Conservation (phyloP, 2,113 vertebrate genomes). For the Oreamnos americanus region DNA sequence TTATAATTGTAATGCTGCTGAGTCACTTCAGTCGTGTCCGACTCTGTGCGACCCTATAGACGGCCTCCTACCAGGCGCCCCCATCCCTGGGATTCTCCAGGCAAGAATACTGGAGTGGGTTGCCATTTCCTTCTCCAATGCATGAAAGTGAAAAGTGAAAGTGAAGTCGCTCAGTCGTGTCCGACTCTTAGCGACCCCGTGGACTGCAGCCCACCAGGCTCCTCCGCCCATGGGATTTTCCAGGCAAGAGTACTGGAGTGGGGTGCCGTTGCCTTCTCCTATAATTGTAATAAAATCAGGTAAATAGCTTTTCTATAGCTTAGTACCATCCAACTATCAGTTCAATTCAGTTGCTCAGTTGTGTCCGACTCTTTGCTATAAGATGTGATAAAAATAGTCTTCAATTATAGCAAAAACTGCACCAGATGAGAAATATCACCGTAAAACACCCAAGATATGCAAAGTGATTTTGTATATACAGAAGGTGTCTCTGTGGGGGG, state of each 20-base stretch:
- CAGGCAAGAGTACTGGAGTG: too few relatives aligned
- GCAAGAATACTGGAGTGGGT: too few relatives aligned
- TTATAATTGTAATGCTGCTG: neutral
- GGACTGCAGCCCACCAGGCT: too few relatives aligned
- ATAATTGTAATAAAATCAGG: neutral
- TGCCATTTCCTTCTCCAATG: too few relatives aligned
- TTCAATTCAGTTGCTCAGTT: too few relatives aligned
- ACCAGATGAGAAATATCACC: neutral
- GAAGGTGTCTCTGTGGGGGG: neutral
- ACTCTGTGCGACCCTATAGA: too few relatives aligned
- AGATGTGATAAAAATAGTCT: neutral
- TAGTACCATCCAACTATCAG: neutral
- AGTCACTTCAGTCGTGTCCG: too few relatives aligned
- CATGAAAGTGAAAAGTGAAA: too few relatives aligned
- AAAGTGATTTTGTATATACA: neutral
- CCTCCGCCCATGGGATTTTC: too few relatives aligned
- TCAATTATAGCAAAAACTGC: neutral
- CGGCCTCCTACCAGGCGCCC: rapidly evolving
- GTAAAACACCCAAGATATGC: neutral
- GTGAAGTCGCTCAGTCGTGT: too few relatives aligned
- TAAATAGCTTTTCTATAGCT: neutral
- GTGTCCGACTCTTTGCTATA: neutral
- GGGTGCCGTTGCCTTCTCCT: neutral
- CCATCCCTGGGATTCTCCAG: too few relatives aligned
- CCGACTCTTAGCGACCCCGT: too few relatives aligned